Percentiles rank a stretch among this genome's conserved stretches.
Evolutionary conservation across 2,888 invertebrate genomes (phyloP).

Genomic region (Melanchra persicariae): DNA sequence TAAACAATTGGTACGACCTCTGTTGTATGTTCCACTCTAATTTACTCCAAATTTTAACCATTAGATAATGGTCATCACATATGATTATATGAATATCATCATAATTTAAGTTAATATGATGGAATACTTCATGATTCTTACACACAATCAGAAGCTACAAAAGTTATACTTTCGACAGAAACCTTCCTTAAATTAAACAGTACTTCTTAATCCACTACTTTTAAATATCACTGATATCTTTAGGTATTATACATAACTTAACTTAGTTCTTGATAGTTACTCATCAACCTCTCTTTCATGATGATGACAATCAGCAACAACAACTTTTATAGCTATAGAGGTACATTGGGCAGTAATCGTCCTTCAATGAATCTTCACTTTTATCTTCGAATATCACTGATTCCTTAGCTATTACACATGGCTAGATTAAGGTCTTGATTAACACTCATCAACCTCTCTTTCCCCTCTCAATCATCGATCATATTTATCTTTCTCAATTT

Average conservation of each 20-base stretch:
- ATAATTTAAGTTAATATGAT: background rate
- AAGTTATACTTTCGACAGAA: background rate
- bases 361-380: background rate
- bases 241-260: too few species aligned
- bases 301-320: too few species aligned
- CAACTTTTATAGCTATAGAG: background rate
- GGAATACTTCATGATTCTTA: background rate
- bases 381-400: background rate
- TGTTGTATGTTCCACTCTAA: slow-evolving; percentile 6
- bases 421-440: background rate
- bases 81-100: background rate
- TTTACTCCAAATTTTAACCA: background rate
- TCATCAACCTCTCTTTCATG: too few species aligned
- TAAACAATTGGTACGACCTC: slow-evolving; percentile 46
- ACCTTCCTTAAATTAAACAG: background rate
- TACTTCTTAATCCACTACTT: background rate
- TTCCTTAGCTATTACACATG: background rate
- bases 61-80: background rate
- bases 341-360: background rate
- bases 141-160: background rate
- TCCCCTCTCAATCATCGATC: background rate
- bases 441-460: background rate
- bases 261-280: too few species aligned
- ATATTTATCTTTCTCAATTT: background rate
- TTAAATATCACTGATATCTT: too few species aligned